phyloP scores from a whole-genome alignment of 2,797 vertebrate species.

The Parauchenoglanis ngamensis region DNA sequence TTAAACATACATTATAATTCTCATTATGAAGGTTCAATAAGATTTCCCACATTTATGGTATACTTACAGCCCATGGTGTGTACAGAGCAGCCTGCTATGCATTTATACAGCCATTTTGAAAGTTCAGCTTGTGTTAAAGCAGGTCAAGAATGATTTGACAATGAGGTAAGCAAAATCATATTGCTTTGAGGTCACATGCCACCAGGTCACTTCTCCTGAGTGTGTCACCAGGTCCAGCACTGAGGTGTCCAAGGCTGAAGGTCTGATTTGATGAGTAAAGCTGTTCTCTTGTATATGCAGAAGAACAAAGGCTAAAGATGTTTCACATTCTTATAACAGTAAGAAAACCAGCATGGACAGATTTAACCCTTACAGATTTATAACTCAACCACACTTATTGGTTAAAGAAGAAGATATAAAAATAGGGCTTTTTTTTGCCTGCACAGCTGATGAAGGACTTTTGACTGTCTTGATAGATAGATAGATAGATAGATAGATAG shows the following conservation, averaged over 20 bases:
- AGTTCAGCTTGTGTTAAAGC: neutral
- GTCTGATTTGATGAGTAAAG: slow-evolving; percentile 21
- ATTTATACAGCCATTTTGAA: neutral
- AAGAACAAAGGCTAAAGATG: slow-evolving; percentile 35
- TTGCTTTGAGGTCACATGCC: too few species aligned
- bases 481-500: slow-evolving; percentile 9
- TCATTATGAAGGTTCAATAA: neutral
- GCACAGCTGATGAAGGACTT: neutral
- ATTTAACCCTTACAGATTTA: neutral
- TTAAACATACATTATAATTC: neutral
- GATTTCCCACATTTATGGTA: neutral
- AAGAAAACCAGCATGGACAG: neutral
- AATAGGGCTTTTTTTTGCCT: neutral
- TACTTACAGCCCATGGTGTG: neutral
- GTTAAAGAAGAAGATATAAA: neutral
- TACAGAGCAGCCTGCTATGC: neutral
- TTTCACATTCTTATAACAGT: slow-evolving; percentile 6
- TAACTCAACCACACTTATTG: neutral
- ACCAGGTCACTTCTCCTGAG: neutral
- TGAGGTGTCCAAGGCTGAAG: neutral
- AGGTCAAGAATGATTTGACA: neutral
- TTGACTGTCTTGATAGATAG: neutral
- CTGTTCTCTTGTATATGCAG: slow-evolving; percentile 8
- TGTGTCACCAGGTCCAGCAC: neutral
- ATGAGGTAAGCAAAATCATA: neutral